Base-by-base conservation (phyloP, 1,140 invertebrate species). In the Drosophila murphyi region DNA sequence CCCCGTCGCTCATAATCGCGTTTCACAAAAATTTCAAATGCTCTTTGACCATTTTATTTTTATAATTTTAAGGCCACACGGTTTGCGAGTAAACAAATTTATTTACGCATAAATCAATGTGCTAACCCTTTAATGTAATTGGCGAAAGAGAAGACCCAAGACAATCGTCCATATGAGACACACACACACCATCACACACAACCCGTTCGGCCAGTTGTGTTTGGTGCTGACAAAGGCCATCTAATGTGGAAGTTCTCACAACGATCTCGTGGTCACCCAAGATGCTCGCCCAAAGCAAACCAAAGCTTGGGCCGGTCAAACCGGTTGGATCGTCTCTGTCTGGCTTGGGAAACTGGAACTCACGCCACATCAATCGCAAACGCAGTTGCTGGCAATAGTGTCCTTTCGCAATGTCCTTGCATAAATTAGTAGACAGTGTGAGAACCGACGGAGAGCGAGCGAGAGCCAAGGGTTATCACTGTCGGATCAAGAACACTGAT, bases 341-440 rank as follows among this genome's bases (percentile, higher is more conserved):
- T 55, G 62, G 50, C 50, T 55, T 68, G 65, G 59, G 59, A 74
- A 71, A 71, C 65, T 72, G 63, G 28, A 63, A 80, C 76, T 83
- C 81, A 80, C 81, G 82, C 82, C 82, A 82, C 79, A 73, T 59
- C 73, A 78, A 69, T 74, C 48, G 82, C 65, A 71, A 71, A 29
- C 67, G 52, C 39, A 41, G 8, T 6, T 41, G 6, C 52, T 68
- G 60, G 69, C 64, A 67, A 80, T 76, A 83, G 82, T 91, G 89
- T 91, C 89, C 89, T 91, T 91, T 91, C 86, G 89, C 89, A 91
- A 80, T 91, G 89, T 91, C 89, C 89, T 91, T 91, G 86, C 89
- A 91, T 91, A 91, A 86, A 91, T 91, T 91, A 91, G 52, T n/a
- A 34, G 67, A 72, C 35, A 56, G 85, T 88, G 85, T 89, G 85